These are phyloP conservation scores for Eurosta solidaginis DNA, from an alignment of 1,140 invertebrate species.

Conservation along the genomic window DNA sequence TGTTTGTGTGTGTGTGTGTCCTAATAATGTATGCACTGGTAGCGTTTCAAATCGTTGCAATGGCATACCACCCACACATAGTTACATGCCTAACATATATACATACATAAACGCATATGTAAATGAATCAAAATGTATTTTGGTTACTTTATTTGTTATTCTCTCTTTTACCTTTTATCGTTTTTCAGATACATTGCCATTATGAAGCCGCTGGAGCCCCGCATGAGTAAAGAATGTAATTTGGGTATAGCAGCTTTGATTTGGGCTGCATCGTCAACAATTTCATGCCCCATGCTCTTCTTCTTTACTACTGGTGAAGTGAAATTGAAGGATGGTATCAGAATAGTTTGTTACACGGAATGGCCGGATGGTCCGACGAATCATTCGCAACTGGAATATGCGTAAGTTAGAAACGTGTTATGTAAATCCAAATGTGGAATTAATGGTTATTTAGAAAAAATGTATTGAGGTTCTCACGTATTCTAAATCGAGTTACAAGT, in stretches of 20 bases:
- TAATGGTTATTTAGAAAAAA: too few species aligned
- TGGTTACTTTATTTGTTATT: not conserved
- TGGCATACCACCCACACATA: too few species aligned
- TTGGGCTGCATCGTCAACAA: slow-evolving; percentile 74
- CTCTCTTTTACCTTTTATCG: not conserved
- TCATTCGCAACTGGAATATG: slow-evolving; percentile 73
- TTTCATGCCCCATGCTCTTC: slow-evolving; percentile 83
- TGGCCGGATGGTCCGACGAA: slow-evolving; percentile 81
- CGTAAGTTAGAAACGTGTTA: slow-evolving; percentile 69
- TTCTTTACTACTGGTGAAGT: slow-evolving; percentile 74
- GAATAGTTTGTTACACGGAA: slow-evolving; percentile 76
- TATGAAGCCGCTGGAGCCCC: slow-evolving; percentile 83
- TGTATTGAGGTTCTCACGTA: too few species aligned
- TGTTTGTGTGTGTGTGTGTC: not conserved
- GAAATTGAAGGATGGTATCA: slow-evolving; percentile 65
- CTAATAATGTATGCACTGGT: too few species aligned
- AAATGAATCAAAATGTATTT: not conserved
- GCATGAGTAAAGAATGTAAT: slow-evolving; percentile 80
- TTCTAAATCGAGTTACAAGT: too few species aligned
- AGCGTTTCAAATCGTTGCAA: too few species aligned
- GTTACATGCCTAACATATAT: too few species aligned
- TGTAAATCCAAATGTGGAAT: too few species aligned
- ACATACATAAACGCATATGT: not conserved
- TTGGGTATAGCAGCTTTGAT: slow-evolving; percentile 80
- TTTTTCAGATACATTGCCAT: slow-evolving; percentile 84